Percentiles rank a stretch among this genome's conserved stretches.
These are phyloP conservation scores for Oceanites oceanicus DNA, from an alignment of 2,113 vertebrate species.

Conservation along the genomic window DNA sequence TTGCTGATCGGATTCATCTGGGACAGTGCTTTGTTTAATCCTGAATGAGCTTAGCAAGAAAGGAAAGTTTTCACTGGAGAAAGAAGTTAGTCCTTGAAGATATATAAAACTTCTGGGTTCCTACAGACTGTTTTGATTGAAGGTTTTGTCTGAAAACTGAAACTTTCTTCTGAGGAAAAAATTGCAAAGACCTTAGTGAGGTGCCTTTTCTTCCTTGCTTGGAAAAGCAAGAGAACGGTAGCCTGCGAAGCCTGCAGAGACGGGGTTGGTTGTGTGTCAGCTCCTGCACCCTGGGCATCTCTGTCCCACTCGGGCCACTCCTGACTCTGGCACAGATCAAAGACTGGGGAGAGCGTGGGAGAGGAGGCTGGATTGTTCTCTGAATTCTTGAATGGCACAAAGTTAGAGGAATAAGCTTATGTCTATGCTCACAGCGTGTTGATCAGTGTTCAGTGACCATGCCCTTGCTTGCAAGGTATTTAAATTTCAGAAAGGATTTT, in stretches of 20 bases:
- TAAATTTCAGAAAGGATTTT: not conserved
- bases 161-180: not conserved
- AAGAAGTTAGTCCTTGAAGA: not conserved
- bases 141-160: not conserved
- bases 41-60: not conserved
- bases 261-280: not conserved
- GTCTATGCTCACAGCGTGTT: not conserved
- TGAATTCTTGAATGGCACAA: not conserved
- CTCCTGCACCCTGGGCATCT: not conserved
- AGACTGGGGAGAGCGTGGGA: rapidly evolving
- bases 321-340: not conserved
- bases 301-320: not conserved
- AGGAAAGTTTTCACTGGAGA: not conserved
- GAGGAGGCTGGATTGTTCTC: not conserved
- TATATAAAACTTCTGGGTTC: not conserved
- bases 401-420: not conserved
- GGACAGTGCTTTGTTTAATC: not conserved
- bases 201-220: not conserved
- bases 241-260: not conserved
- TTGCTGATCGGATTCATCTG: not conserved
- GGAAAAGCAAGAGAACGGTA: not conserved
- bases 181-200: not conserved
- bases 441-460: not conserved
- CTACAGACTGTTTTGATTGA: not conserved
- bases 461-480: not conserved